These are phyloP conservation scores for Bergia puertoricense DNA, from an alignment of 92 coral and sea anemone genomes.

Conservation along the genomic window DNA sequence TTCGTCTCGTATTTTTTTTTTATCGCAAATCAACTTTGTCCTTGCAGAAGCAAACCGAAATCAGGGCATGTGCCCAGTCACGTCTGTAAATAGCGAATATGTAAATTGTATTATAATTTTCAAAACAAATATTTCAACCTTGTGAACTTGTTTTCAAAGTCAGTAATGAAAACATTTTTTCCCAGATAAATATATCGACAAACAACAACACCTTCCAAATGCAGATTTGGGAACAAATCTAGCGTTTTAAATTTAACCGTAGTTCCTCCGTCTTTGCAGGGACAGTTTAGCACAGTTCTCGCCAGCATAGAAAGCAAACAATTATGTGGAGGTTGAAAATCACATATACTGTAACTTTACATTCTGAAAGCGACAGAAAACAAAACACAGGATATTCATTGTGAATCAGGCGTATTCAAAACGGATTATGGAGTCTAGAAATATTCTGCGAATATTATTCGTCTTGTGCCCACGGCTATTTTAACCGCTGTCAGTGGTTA, in stretches of 20 bases:
- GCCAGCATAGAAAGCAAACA: too few relatives aligned
- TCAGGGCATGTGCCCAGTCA: background rate
- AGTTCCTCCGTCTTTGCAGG: background rate
- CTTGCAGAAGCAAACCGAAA: too few relatives aligned
- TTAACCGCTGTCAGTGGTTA: background rate
- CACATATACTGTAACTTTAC: background rate
- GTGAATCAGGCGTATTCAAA: background rate
- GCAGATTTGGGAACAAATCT: background rate
- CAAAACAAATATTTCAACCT: slow-evolving; percentile 30
- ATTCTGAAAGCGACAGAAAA: background rate
- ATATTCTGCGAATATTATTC: background rate
- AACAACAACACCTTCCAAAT: background rate
- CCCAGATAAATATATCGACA: background rate
- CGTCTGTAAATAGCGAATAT: background rate
- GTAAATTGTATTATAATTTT: slow-evolving; percentile 35
- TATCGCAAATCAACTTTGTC: too few relatives aligned
- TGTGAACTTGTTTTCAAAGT: background rate
- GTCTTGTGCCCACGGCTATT: background rate
- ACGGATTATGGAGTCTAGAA: background rate
- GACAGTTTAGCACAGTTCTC: background rate
- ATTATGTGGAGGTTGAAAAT: too few relatives aligned
- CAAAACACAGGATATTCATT: background rate
- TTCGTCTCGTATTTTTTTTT: background rate
- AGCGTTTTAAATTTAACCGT: background rate
- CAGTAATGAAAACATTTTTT: slow-evolving; percentile 18